Evolutionary conservation across 2,888 invertebrate genomes (phyloP).

Genomic region (Tetragnatha montana): DNA sequence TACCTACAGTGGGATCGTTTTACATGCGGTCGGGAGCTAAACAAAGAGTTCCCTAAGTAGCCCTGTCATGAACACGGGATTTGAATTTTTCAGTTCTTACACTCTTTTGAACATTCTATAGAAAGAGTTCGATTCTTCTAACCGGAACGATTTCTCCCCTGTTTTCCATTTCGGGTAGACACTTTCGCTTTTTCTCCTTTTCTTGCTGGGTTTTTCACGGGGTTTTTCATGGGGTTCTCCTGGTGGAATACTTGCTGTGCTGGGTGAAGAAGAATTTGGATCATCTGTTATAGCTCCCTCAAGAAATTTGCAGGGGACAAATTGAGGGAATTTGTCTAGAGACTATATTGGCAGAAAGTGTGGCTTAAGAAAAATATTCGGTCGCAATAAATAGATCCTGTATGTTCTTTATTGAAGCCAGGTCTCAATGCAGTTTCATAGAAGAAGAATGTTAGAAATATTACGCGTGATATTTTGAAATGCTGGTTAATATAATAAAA

Average conservation of each 20-base stretch:
- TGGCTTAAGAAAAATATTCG: neutral
- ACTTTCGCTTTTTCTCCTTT: constrained; percentile 12
- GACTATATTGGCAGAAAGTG: neutral
- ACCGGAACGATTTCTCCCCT: constrained; percentile 25
- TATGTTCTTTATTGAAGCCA: too few relatives aligned
- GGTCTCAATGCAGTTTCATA: too few relatives aligned
- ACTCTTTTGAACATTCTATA: neutral
- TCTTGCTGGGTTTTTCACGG: neutral
- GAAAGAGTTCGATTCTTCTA: constrained; percentile 26
- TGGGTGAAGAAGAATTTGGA: constrained; percentile 10
- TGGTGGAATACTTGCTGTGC: neutral
- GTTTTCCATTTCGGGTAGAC: constrained; percentile 37
- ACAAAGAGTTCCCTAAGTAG: constrained; percentile 24
- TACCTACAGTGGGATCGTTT: too few relatives aligned
- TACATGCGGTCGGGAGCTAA: constrained; percentile 12
- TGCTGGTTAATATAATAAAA: too few relatives aligned
- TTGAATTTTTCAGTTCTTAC: constrained; percentile 43
- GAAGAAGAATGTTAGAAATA: too few relatives aligned
- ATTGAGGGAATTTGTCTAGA: neutral
- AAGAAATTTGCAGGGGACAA: neutral
- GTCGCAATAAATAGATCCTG: too few relatives aligned
- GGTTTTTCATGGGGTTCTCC: neutral
- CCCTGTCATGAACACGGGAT: constrained; percentile 23
- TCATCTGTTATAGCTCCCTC: neutral
- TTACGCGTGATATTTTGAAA: too few relatives aligned